Evolutionary conservation across 2,113 vertebrate species (phyloP), one percentile per base, ranked within the genome.

Genomic region (Nothobranchius kuhntae): DNA sequence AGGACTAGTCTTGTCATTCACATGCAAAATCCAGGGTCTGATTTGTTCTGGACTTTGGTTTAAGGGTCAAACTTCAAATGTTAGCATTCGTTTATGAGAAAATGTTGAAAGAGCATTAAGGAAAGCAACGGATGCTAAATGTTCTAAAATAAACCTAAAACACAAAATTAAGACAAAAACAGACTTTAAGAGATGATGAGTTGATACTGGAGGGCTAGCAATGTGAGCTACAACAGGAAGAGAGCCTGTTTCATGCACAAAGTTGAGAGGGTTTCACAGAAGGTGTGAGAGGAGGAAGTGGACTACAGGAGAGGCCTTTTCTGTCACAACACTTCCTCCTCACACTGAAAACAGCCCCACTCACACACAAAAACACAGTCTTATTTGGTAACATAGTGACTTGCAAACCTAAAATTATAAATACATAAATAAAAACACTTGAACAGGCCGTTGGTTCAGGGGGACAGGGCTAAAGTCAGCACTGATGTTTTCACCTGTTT

Each of bases 321-420:
- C 71, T 83, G 62, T 81, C 62, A 71, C 59, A 78, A 82, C 64
- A 89, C 89, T 91, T 91, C 86, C 87, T 89, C 77, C 72, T 79
- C 50, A 8, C 35, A 8, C 36, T n/a, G 14, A 67, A 42, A 54
- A 47, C 13, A 53, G 36, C 56, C 65, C 40, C 15, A 4, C 47
- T 56, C 6, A 51, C 53, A 69, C 67, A 56, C 38, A 59, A 53
- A 61, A 50, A 55, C 53, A 9, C n/a, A 46, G 44, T 17, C 26
- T 44, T 17, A 6, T 1, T 44, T 30, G 44, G 35, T 54, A 6
- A 17, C 47, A 24, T 44, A 6, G 7, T 13, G 48, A 47, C 15
- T 46, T 8, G 7, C n/a, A 14, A 21, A 13, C 35, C 21, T 21
- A 21, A 21, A 21, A 21, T 21, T 21, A 21, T 21, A 21, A 21